phyloP scores from a whole-genome alignment of 2,113 vertebrate genomes.

The Buteo buteo region DNA sequence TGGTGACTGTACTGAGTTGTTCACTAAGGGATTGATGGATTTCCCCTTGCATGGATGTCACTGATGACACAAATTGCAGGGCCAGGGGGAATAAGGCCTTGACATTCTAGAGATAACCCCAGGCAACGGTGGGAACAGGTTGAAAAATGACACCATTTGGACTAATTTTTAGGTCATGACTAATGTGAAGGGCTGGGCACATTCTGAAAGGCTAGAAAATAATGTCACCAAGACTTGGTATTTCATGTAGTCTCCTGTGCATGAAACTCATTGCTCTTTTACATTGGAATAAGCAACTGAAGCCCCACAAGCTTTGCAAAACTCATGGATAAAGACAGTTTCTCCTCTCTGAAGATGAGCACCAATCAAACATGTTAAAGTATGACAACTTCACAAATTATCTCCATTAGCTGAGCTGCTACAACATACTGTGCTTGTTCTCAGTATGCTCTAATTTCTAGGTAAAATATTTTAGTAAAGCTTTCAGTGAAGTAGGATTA shows the following conservation, averaged over 20 bases:
- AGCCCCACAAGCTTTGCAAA: background rate
- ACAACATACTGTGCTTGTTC: background rate
- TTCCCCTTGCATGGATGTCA: background rate
- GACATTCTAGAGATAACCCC: background rate
- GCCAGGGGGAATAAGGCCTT: background rate
- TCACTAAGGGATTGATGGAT: background rate
- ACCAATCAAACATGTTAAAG: background rate
- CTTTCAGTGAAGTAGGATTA: background rate
- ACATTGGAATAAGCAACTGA: background rate
- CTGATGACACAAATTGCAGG: constrained; percentile 1
- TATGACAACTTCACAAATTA: background rate
- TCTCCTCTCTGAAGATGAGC: background rate
- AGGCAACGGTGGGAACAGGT: background rate
- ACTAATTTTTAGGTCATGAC: background rate
- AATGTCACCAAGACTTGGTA: background rate
- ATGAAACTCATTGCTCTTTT: background rate
- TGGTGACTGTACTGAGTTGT: background rate
- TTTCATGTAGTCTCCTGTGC: background rate
- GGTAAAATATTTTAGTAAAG: background rate
- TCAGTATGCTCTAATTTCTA: background rate
- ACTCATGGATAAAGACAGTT: background rate
- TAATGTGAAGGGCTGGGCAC: background rate
- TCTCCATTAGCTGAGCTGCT: background rate
- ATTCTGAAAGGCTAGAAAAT: background rate
- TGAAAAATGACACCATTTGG: constrained; percentile 18